Evolutionary conservation across 2,113 vertebrate genomes (phyloP), one percentile per base, ranked within the genome.

Genomic region (Halcyon senegalensis): DNA sequence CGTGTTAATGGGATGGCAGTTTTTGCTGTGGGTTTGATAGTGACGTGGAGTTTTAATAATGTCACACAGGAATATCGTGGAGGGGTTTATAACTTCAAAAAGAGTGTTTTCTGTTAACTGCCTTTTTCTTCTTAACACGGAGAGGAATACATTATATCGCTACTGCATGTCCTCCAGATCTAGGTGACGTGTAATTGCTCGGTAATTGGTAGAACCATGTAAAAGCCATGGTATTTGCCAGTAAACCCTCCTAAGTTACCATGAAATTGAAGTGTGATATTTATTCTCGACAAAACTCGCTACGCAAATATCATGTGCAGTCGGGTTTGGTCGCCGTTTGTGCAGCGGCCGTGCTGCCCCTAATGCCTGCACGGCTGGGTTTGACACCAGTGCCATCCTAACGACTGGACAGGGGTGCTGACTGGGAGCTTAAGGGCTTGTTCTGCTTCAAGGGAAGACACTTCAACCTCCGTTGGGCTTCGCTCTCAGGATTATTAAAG

Each of bases 191-290:
- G 96, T 97, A 96, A 96, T 96, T 96, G 95, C 96, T 87, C 3
- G 7, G 88, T 96, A 96, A 97, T 97, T 97, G 96, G 95, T 68
- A 93, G 95, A 96, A 96, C 88, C 95, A 96, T 96, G 90, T 95
- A 90, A 96, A 87, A 96, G 77, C 94, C 96, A 87, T 95, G 92
- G 94, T 91, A 92, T 96, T 91, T 96, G 90, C 90, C 90, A 91
- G 95, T 44, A 93, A 96, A 95, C 96, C 94, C 62, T 86, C 92
- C 83, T 97, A 96, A 96, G 76, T 96, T 84, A 92, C 88, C 96
- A 84, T 97, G 96, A 96, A 95, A 96, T 96, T 93, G 92, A 62
- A 95, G 95, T 94, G 95, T 95, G 94, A 96, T 84, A 66, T 92
- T 96, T 94, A 95, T 96, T 96, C 96, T 53, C 69, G 46, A 3